Evolutionary conservation across 2,113 vertebrate genomes (phyloP).

Genomic region (Poeciliopsis retropinna): DNA sequence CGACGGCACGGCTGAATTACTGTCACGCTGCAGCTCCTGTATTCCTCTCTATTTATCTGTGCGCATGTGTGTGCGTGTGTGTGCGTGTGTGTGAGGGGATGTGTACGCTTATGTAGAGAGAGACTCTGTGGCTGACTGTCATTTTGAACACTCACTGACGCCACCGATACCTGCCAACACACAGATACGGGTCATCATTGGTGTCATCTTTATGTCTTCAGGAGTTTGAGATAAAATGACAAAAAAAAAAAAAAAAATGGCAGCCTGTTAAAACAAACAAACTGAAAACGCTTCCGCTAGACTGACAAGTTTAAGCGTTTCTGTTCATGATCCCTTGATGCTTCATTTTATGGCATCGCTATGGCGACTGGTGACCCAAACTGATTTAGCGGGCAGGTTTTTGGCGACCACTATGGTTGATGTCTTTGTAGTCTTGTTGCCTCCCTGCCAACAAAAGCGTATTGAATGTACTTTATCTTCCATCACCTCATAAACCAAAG

Average conservation of each 20-base stretch:
- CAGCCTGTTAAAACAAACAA: too few relatives aligned
- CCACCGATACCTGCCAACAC: not conserved
- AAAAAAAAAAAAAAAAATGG: too few relatives aligned
- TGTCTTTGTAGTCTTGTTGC: too few relatives aligned
- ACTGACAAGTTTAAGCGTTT: constrained; percentile 2
- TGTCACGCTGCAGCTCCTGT: constrained; percentile 19
- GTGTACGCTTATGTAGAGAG: constrained; percentile 13
- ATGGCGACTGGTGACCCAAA: constrained; percentile 50
- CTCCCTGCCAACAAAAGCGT: too few relatives aligned
- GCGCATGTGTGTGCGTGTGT: not conserved
- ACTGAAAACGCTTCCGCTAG: too few relatives aligned
- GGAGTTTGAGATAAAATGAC: not conserved
- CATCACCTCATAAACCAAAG: too few relatives aligned
- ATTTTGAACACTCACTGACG: constrained; percentile 21
- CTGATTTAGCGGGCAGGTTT: constrained; percentile 15
- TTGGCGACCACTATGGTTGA: not conserved
- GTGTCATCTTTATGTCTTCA: too few relatives aligned
- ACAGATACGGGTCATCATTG: not conserved
- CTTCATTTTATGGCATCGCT: constrained; percentile 35
- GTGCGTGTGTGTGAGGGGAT: not conserved
- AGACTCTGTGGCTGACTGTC: not conserved
- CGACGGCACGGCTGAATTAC: constrained; percentile 57
- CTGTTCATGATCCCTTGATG: constrained; percentile 1
- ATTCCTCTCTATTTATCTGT: constrained; percentile 29
- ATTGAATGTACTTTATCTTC: too few relatives aligned